A percentile compares a stretch with the other conserved stretches of the same genome.
phyloP scores from a whole-genome alignment of 2,113 vertebrate genomes.

The Callopanchax toddi region DNA sequence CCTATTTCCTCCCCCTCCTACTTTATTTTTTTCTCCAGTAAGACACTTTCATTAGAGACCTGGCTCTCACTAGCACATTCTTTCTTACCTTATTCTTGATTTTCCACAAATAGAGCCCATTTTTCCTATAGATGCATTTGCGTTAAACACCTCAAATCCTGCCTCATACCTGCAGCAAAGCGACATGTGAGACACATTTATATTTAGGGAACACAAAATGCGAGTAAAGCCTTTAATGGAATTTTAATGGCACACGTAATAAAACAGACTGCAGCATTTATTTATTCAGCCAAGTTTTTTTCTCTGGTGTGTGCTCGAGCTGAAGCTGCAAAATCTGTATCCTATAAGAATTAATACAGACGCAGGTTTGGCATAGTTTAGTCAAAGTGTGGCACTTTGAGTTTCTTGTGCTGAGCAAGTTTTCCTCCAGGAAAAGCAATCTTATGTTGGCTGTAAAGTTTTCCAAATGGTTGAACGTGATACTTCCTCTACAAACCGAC shows the following conservation, averaged over 20 bases:
- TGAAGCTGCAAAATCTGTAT: slow-evolving; percentile 24
- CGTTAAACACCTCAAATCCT: slow-evolving; percentile 22
- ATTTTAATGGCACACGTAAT: slow-evolving; percentile 18
- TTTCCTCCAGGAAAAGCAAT: slow-evolving; percentile 16
- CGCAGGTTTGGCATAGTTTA: slow-evolving; percentile 33
- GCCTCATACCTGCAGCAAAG: slow-evolving; percentile 8
- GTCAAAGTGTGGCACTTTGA: slow-evolving; percentile 1
- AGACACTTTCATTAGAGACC: slow-evolving; percentile 24
- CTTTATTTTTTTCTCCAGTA: slow-evolving; percentile 18
- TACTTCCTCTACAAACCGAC: neutral
- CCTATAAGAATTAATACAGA: slow-evolving; percentile 10
- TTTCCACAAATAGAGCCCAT: slow-evolving; percentile 1
- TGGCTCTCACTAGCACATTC: slow-evolving; percentile 1
- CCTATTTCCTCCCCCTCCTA: slow-evolving; percentile 12
- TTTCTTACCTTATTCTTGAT: slow-evolving; percentile 20
- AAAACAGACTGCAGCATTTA: slow-evolving; percentile 7
- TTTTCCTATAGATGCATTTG: neutral
- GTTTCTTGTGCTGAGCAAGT: slow-evolving; percentile 37
- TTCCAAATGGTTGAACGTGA: slow-evolving; percentile 17
- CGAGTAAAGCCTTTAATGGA: neutral
- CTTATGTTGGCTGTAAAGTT: neutral
- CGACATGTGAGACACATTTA: neutral
- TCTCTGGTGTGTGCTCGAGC: slow-evolving; percentile 31
- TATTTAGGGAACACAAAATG: slow-evolving; percentile 15
- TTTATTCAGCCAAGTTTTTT: slow-evolving; percentile 23